Evolutionary conservation across 1,140 invertebrate genomes (phyloP).

Genomic region (Lepidurus couesii): DNA sequence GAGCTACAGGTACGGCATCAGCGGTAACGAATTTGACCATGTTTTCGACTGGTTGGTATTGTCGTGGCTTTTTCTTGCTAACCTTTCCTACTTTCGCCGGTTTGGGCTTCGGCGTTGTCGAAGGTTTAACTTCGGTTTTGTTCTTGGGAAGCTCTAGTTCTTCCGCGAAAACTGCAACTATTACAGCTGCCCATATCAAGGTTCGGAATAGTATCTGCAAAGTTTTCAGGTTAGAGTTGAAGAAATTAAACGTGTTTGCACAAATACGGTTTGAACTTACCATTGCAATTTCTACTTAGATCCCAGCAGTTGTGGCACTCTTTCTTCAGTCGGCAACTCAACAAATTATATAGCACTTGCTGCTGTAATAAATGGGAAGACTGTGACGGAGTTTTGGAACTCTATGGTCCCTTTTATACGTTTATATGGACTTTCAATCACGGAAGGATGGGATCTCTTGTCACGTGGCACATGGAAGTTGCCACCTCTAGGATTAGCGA

Average conservation of each 20-base stretch:
- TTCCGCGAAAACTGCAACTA: neutral
- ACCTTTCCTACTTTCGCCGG: neutral
- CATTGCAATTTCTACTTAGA: neutral
- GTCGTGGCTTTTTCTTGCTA: neutral
- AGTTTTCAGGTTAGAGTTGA: neutral
- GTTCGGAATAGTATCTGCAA: neutral
- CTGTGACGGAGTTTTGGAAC: neutral
- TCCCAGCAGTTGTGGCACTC: too few species aligned
- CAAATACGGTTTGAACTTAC: neutral
- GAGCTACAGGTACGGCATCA: neutral
- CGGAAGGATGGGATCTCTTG: neutral
- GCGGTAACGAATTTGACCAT: neutral
- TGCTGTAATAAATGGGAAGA: neutral
- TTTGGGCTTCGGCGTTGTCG: neutral
- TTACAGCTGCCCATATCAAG: neutral
- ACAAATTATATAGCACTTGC: neutral
- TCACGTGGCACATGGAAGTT: neutral
- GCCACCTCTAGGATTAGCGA: neutral
- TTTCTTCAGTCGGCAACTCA: too few species aligned
- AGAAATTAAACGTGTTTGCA: neutral
- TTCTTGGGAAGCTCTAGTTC: neutral
- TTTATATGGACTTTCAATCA: constrained; percentile 2
- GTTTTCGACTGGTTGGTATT: neutral
- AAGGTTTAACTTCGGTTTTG: neutral
- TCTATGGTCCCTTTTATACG: neutral